Conservation (phyloP, 2,888 invertebrate genomes). For the Hirtodrosophila duncani region DNA sequence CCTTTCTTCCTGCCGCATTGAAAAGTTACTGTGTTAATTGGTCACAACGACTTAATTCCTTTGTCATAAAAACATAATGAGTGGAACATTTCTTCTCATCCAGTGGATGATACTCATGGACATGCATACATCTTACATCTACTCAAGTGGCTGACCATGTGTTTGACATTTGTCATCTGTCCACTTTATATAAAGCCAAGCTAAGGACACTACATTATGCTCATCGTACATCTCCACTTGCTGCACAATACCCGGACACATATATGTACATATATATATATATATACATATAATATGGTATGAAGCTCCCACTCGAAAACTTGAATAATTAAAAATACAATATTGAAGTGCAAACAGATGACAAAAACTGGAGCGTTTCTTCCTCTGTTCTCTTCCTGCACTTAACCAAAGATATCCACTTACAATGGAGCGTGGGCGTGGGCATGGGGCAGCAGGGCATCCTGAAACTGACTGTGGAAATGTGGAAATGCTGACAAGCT, state of each 20-base stretch:
- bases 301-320: conserved; percentile 36
- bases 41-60: no score
- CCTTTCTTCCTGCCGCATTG: no score
- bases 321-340: conserved; percentile 63
- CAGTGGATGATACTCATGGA: no score
- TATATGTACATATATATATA: no score
- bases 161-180: conserved; percentile 47
- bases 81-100: no score
- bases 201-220: conserved; percentile 43
- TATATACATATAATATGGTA: conserved; percentile 4
- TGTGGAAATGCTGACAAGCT: conserved; percentile 56
- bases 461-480: conserved; percentile 35
- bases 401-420: conserved; percentile 63
- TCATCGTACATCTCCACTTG: conserved; percentile 23
- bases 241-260: conserved; percentile 25
- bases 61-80: no score
- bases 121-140: no score
- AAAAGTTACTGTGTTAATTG: no score
- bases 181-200: conserved; percentile 36
- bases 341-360: conserved; percentile 59
- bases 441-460: conserved; percentile 1
- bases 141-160: conserved; percentile 28
- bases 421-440: conserved; percentile 36
- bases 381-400: conserved; percentile 33
- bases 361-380: conserved; percentile 39